These are phyloP conservation scores for Drosophila phalerata DNA, from an alignment of 2,888 invertebrate species.

Conservation along the genomic window DNA sequence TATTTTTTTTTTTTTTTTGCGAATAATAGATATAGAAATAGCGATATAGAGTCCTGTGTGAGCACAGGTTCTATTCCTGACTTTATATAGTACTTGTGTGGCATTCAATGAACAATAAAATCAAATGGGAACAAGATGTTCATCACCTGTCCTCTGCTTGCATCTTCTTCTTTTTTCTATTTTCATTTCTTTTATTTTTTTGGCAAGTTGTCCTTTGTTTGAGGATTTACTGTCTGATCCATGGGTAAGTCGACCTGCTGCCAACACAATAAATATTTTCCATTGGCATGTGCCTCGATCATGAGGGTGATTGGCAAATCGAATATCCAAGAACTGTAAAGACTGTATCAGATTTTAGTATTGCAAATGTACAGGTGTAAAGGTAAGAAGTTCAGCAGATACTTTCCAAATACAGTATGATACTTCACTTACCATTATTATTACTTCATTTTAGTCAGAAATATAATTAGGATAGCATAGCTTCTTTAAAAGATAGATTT, in stretches of 20 bases:
- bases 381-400: neutral
- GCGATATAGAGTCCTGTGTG: conserved; percentile 55
- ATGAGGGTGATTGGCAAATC: conserved; percentile 9
- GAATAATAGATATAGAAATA: conserved; percentile 64
- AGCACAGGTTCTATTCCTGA: conserved; percentile 67
- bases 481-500: no score
- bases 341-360: neutral
- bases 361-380: neutral
- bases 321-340: conserved; percentile 1
- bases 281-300: conserved; percentile 50
- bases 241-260: conserved; percentile 52
- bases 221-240: conserved; percentile 47
- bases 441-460: no score
- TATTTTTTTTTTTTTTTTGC: conserved; percentile 56
- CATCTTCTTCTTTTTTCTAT: conserved; percentile 19
- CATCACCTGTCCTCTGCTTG: conserved; percentile 70
- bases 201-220: conserved; percentile 53
- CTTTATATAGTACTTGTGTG: conserved; percentile 58
- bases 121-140: conserved; percentile 49
- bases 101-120: conserved; percentile 46
- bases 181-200: conserved; percentile 34
- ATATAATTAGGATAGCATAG: no score
- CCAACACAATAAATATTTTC: conserved; percentile 17
- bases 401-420: no score
- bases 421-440: neutral